A percentile compares a stretch with the other conserved stretches of the same genome.
Conservation (phyloP, 2,797 vertebrate species). For the Microctenopoma stevenorrisi region DNA sequence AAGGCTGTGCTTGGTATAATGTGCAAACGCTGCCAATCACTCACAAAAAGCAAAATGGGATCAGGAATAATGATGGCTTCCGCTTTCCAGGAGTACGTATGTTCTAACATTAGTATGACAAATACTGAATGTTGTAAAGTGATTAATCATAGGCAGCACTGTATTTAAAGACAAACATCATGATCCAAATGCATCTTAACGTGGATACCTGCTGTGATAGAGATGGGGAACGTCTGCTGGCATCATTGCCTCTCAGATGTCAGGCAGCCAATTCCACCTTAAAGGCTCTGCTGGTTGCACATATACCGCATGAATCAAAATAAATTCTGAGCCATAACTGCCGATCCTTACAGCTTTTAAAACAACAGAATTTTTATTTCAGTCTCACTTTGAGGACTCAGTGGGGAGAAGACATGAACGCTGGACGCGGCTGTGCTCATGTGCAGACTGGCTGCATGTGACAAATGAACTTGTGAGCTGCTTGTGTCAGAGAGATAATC, state of each 20-base stretch:
- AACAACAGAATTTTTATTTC: neutral
- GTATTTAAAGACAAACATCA: too few species aligned
- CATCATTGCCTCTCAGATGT: neutral
- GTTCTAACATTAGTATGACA: too few species aligned
- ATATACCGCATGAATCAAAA: too few species aligned
- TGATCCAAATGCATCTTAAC: too few species aligned
- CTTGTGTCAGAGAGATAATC: constrained; percentile 16
- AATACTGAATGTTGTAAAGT: too few species aligned
- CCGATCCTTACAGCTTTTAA: neutral
- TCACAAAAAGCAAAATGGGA: neutral
- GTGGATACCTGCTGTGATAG: too few species aligned
- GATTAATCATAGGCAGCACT: too few species aligned
- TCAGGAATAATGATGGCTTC: neutral
- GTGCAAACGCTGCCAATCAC: neutral
- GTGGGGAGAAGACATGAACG: neutral
- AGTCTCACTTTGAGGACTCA: neutral
- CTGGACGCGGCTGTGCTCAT: neutral
- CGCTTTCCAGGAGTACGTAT: neutral
- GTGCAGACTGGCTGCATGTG: constrained; percentile 3
- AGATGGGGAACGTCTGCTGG: too few species aligned
- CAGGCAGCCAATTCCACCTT: neutral
- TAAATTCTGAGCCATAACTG: neutral
- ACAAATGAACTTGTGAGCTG: constrained; percentile 5
- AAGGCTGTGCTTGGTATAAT: neutral
- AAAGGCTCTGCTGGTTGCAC: neutral